Evolutionary conservation across 2,797 vertebrate genomes (phyloP).

Genomic region (Anguilla megastoma): DNA sequence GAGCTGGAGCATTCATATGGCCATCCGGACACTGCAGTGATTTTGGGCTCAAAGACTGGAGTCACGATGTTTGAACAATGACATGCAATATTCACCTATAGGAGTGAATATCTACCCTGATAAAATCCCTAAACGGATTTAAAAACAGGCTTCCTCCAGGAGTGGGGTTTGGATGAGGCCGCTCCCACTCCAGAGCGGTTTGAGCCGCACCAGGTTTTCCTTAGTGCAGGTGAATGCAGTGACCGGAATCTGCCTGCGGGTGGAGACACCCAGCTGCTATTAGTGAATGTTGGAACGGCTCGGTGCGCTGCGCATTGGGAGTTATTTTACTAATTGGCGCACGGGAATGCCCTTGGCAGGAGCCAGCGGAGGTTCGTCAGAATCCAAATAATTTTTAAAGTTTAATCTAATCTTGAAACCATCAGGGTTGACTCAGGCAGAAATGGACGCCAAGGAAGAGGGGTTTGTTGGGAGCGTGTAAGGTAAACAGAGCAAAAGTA

Average conservation of each 20-base stretch:
- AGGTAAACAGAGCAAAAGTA: not conserved
- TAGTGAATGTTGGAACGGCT: not conserved
- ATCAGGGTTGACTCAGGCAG: not conserved
- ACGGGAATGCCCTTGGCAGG: not conserved
- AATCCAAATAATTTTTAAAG: conserved; percentile 4
- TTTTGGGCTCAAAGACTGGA: not conserved
- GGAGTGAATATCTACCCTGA: not conserved
- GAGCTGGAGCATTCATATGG: no score
- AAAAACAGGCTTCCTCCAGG: not conserved
- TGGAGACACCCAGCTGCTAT: not conserved
- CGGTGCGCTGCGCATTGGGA: not conserved
- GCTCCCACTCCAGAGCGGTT: no score
- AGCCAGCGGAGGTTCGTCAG: not conserved
- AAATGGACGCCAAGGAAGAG: not conserved
- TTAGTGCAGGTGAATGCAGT: not conserved
- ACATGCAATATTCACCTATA: not conserved
- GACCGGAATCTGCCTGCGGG: not conserved
- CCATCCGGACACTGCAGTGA: not conserved
- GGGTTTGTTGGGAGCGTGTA: not conserved
- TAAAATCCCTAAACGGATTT: not conserved
- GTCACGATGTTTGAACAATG: no score
- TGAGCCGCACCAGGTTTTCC: not conserved
- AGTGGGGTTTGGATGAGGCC: not conserved
- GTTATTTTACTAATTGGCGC: not conserved
- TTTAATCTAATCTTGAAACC: not conserved